Base-by-base conservation (phyloP, 1,140 invertebrate species). In the Drosophila yakuba region DNA sequence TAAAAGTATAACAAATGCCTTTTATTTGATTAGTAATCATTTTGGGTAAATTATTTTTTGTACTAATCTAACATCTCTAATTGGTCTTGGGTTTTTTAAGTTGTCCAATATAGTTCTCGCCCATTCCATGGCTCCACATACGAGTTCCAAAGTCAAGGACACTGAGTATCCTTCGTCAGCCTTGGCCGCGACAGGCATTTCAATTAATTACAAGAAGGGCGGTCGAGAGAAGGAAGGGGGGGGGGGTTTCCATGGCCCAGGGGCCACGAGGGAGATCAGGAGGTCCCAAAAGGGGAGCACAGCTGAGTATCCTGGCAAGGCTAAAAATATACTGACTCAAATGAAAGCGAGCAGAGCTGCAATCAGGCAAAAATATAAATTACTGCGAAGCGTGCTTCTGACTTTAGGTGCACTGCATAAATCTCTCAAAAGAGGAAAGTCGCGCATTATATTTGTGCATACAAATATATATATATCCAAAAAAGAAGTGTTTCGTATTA, bases 141-240 rank as follows among this genome's bases (percentile, higher is more conserved):
- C 32, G 12, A 17, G 41, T 14, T 5, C 23, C 64, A 67, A 64
- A 67, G 61, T 69, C 50, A 69, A 69, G 66, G 62, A 66, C 61
- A 14, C 14, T 17, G 36, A 41, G 44, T 10, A 39, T 38, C 41
- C 62, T 69, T 38, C 2, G 41, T 14, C 7, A 32, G 51, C 68
- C 63, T 71, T 71, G 68, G 51, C 62, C 63, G 63, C 63, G 63
- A 50, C 63, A 71, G 67, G 67, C 62, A 57, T 72, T 72, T 72
- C 45, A 69, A 72, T 58, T 72, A 68, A 57, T 50, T 68, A 50
- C 51, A 41, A 15, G 39, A 28, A 38, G 28, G 47, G 28, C 36
- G 61, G 50, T 23, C 17, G 32, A 1, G 7, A 6, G 12, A 5
- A 1, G 60, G n/a, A n/a, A n/a, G n/a, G n/a, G n/a, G n/a, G n/a